These are phyloP conservation scores for Nyctibius grandis DNA, from an alignment of 2,797 vertebrate species.

Conservation along the genomic window DNA sequence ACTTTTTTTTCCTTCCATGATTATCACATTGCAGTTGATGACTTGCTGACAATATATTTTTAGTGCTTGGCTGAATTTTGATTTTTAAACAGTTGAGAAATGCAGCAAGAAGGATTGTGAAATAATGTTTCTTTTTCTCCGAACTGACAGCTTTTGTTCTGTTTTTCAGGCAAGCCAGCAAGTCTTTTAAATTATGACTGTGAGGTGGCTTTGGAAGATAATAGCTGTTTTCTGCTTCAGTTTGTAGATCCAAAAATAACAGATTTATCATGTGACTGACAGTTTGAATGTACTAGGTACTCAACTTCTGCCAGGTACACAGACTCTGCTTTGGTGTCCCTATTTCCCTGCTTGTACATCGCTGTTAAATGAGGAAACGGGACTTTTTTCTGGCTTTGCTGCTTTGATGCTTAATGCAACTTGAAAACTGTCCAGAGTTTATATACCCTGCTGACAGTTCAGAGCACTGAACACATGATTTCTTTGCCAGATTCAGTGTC, in stretches of 20 bases:
- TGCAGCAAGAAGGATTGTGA: neutral
- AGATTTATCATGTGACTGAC: neutral
- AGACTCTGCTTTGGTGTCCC: neutral
- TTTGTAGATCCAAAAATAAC: neutral
- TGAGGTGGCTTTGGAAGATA: neutral
- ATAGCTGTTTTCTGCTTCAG: neutral
- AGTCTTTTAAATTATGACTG: neutral
- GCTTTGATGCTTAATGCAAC: neutral
- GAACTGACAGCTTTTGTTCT: neutral
- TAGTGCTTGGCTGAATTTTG: neutral
- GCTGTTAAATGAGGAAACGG: neutral
- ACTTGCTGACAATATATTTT: neutral
- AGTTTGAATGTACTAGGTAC: neutral
- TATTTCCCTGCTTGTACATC: neutral
- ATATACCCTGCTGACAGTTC: neutral
- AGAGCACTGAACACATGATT: neutral
- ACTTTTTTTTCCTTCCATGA: neutral
- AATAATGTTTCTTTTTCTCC: neutral
- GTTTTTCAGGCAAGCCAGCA: neutral
- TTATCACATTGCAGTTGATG: neutral
- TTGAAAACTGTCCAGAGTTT: neutral
- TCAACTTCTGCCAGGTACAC: neutral
- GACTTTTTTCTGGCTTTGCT: neutral
- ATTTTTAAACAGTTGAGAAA: neutral
- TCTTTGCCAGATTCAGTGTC: neutral